Evolutionary conservation across 2,113 vertebrate species (phyloP), one percentile per base, ranked within the genome.

Genomic region (Pelecanus crispus): DNA sequence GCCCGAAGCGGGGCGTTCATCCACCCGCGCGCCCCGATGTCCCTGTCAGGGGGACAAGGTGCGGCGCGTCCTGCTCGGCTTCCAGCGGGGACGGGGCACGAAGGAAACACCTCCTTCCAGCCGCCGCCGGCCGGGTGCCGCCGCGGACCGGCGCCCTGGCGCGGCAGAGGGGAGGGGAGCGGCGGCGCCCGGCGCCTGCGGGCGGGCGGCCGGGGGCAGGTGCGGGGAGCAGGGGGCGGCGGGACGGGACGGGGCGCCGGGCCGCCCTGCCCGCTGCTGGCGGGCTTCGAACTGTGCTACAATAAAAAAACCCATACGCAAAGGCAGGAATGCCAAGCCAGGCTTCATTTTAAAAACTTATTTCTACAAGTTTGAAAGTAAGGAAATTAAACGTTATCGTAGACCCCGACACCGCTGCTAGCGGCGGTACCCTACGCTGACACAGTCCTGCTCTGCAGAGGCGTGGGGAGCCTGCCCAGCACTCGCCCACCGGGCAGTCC

Each of bases 371-470:
- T n/a, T 59, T 38, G 36, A 36, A 49, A 70, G 45, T 19, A 9
- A 53, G 31, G 70, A 61, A 34, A 5, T 34, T 1, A 22, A 19
- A 38, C 13, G 24, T 14, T 56, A 10, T 4, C 6, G 25, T 4
- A 10, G 66, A 22, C 4, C 29, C 26, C 17, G 10, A 10, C 40
- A 4, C 25, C 4, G 11, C n/a, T n/a, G 65, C 31, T 18, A 26
- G 28, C 6, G 11, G 36, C 13, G 3, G 8, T 10, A 3, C 44
- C 34, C 18, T 1, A 2, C 2, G 4, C 3, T 25, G 49, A 7
- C 1, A 2, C 2, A 14, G 45, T 4, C 26, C 55, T 11, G 53
- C 56, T n/a, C 47, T 6, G 47, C 29, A 6, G 42, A 34, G 58
- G 10, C 6, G 25, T 11, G 40, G 44, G 29, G 12, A 32, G 18